Conservation (phyloP, 2,113 vertebrate genomes). For the Chiloscyllium plagiosum region DNA sequence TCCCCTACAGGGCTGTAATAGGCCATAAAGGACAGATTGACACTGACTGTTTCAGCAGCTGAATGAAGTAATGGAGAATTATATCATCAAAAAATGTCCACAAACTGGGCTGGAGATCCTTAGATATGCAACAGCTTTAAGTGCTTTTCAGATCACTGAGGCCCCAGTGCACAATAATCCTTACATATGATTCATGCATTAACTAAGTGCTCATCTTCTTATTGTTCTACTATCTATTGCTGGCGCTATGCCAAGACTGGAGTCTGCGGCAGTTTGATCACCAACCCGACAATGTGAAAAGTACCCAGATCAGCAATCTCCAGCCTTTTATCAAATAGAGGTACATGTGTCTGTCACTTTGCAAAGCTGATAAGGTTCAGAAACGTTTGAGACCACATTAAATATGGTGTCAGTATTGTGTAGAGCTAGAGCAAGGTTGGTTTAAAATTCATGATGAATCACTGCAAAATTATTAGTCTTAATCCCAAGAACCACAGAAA, state of each 20-base stretch:
- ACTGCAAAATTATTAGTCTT: background rate
- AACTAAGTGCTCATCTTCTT: background rate
- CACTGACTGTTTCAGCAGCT: background rate
- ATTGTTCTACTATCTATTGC: background rate
- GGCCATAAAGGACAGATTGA: background rate
- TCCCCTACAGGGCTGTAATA: background rate
- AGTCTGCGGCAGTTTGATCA: background rate
- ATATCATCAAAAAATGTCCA: background rate
- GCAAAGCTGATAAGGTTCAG: background rate
- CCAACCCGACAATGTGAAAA: background rate
- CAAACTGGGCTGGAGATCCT: background rate
- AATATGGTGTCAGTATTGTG: background rate
- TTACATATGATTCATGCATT: background rate
- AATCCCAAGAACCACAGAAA: background rate
- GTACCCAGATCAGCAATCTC: background rate
- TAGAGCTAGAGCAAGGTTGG: background rate
- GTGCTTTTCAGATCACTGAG: background rate
- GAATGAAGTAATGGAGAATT: background rate
- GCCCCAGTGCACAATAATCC: background rate
- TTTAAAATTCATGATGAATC: background rate
- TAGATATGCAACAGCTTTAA: background rate
- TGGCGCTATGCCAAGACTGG: background rate
- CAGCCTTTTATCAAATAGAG: background rate
- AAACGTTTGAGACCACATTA: background rate
- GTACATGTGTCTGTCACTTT: background rate